phyloP scores from a whole-genome alignment of 2,888 invertebrate species.

The Nemotelus nigrinus region DNA sequence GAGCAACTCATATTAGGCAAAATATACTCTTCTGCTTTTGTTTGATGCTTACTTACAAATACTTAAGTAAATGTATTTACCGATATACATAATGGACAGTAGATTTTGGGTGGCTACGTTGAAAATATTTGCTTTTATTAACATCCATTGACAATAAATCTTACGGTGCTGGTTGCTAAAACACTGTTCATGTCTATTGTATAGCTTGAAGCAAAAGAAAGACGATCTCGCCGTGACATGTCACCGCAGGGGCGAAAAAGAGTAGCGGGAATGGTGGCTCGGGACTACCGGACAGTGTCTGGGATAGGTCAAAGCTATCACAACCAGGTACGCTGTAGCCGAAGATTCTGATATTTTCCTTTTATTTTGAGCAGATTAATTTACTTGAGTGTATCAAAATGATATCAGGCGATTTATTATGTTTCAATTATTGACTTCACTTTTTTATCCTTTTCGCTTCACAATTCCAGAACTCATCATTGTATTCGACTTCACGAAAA shows the following conservation, averaged over 20 bases:
- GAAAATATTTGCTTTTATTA: no score
- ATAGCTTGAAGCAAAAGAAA: slow-evolving; percentile 71
- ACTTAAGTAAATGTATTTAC: no score
- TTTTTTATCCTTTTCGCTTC: background rate
- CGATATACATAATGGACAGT: no score
- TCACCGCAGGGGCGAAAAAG: slow-evolving; percentile 80
- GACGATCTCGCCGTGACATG: slow-evolving; percentile 85
- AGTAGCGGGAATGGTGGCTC: slow-evolving; percentile 74
- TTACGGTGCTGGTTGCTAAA: no score
- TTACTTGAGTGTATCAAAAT: background rate
- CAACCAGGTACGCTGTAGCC: slow-evolving; percentile 60
- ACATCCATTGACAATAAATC: no score
- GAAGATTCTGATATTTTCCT: background rate
- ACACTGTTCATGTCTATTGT: slow-evolving; percentile 20
- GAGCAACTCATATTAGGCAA: no score
- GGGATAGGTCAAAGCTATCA: slow-evolving; percentile 66
- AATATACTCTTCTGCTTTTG: no score
- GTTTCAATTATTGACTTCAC: no score
- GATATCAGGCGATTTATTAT: no score
- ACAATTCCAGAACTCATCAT: slow-evolving; percentile 50
- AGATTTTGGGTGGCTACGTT: no score
- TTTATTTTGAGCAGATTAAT: slow-evolving; percentile 1
- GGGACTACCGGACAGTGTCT: slow-evolving; percentile 67
- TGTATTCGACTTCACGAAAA: slow-evolving; percentile 65
- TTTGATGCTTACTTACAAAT: no score